Percentiles rank a stretch among this genome's conserved stretches.
phyloP scores from a whole-genome alignment of 2,113 vertebrate species.

The Podilymbus podiceps region DNA sequence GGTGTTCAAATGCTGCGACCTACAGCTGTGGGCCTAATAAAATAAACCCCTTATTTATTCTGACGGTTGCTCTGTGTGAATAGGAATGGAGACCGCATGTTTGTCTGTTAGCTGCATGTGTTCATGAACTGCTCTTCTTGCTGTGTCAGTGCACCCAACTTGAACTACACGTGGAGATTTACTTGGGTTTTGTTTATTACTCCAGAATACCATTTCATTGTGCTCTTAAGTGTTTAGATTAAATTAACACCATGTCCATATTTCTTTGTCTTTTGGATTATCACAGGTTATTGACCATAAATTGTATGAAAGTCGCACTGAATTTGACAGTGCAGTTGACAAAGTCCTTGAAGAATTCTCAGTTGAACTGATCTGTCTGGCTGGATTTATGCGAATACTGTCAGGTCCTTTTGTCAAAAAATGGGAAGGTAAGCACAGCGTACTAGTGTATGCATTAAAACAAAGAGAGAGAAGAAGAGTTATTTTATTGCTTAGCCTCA shows the following conservation, averaged over 20 bases:
- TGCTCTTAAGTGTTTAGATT: not conserved
- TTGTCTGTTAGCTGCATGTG: not conserved
- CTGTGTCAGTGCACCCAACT: not conserved
- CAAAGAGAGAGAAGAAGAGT: not conserved
- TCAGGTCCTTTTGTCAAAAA: constrained; percentile 90
- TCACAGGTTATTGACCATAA: constrained; percentile 90
- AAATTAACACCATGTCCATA: fast-evolving
- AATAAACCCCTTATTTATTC: not conserved
- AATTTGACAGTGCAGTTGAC: constrained; percentile 89
- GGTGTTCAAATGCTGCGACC: not conserved
- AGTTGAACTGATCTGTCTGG: constrained; percentile 89
- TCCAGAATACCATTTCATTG: not conserved
- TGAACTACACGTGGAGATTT: not conserved
- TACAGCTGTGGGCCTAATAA: not conserved
- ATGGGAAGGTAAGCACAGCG: constrained; percentile 83
- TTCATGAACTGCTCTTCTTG: not conserved
- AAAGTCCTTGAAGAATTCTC: constrained; percentile 85
- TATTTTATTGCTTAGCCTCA: not conserved
- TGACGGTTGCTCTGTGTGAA: not conserved
- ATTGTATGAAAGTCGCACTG: constrained; percentile 81
- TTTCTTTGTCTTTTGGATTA: not conserved
- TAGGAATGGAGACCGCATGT: not conserved
- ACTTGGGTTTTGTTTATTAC: not conserved
- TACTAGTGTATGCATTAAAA: not conserved
- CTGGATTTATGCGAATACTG: constrained; percentile 97